Evolutionary conservation across 23 tunicate species (phyloP).

Genomic region (Phallusia fumigata): DNA sequence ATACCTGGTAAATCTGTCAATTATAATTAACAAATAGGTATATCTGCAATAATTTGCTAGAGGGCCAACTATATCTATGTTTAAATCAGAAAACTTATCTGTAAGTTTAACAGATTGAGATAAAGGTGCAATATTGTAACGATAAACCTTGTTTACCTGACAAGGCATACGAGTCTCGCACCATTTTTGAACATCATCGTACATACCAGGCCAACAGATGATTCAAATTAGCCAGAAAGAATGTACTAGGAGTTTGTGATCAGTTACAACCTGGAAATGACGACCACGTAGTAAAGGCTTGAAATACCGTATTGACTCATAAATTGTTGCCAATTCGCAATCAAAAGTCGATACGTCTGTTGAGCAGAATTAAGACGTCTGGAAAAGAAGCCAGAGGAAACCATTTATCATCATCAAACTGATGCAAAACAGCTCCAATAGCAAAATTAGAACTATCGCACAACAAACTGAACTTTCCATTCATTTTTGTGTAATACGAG

Average conservation of each 20-base stretch:
- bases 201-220: slow-evolving; percentile 13
- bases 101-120: neutral
- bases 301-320: neutral
- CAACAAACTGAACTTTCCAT: neutral
- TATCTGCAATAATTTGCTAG: neutral
- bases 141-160: neutral
- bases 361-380: slow-evolving; percentile 3
- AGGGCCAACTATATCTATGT: slow-evolving; percentile 11
- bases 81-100: neutral
- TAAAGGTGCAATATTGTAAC: slow-evolving; percentile 10
- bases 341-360: slow-evolving; percentile 20
- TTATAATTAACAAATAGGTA: neutral
- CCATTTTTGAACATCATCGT: too few species aligned
- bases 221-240: slow-evolving; percentile 5
- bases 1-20: slow-evolving; percentile 1
- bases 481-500: neutral
- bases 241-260: slow-evolving; percentile 15
- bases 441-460: too few species aligned
- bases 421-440: slow-evolving; percentile 17
- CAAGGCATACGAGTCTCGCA: too few species aligned
- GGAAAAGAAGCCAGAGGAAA: slow-evolving; percentile 10
- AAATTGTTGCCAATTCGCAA: slow-evolving; percentile 15
- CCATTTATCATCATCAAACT: neutral
- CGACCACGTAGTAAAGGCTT: slow-evolving; percentile 12
- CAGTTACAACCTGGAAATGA: slow-evolving; percentile 10